These are phyloP conservation scores for Crotalus viridis DNA, from an alignment of 2,113 vertebrate species.

Conservation along the genomic window DNA sequence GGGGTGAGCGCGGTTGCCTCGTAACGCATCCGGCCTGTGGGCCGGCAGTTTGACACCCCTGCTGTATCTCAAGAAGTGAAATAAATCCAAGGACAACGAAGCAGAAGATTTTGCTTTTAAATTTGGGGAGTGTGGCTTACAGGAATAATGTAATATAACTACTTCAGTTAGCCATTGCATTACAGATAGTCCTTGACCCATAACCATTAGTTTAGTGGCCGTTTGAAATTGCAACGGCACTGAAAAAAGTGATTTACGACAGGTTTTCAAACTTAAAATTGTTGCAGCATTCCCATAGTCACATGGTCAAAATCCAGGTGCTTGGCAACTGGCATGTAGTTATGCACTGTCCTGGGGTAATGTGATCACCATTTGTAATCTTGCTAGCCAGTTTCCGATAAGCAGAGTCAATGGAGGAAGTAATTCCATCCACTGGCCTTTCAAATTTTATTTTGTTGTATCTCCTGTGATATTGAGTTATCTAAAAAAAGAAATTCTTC, in stretches of 20 bases:
- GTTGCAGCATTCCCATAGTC: background rate
- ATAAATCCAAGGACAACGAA: background rate
- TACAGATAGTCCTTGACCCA: background rate
- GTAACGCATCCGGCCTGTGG: no score
- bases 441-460: no score
- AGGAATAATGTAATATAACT: background rate
- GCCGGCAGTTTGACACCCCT: no score
- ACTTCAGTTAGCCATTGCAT: background rate
- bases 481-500: no score
- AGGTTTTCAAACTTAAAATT: background rate
- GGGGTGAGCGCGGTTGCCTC: no score
- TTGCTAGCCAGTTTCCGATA: background rate
- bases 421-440: no score
- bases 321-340: background rate
- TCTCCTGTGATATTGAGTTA: no score
- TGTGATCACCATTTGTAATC: background rate
- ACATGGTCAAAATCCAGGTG: background rate
- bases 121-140: background rate
- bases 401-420: background rate
- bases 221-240: background rate
- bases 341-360: background rate
- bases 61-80: background rate
- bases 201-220: background rate
- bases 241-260: background rate
- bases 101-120: background rate